Evolutionary conservation across 2,113 vertebrate species (phyloP), one percentile per base, ranked within the genome.

Genomic region (Peromyscus leucopus): DNA sequence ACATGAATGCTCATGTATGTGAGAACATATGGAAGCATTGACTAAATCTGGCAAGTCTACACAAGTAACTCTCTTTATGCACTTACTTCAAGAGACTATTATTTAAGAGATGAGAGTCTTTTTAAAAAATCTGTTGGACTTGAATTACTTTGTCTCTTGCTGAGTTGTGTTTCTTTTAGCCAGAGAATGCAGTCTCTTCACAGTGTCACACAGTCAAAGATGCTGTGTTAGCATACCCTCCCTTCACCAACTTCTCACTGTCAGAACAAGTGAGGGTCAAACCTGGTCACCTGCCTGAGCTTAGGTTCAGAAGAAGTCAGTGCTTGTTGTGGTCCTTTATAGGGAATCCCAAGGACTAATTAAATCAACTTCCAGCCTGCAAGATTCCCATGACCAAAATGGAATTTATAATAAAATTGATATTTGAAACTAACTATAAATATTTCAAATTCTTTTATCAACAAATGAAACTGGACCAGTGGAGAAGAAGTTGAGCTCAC

Each of bases 21-120:
- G 51, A 94, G 46, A 90, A 31, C 2, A 84, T 74, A 79, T 24
- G 48, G n/a, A 22, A 92, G 42, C 84, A 72, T 48, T 78, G n/a
- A 89, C n/a, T 93, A 94, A 96, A 95, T 89, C 82, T 91, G 82
- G 74, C 28, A 94, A 51, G 72, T 69, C 26, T 93, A 92, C 26
- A 91, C 51, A 87, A 94, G 75, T 71, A 85, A 51, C 42, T 94
- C 91, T 78, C 21, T 94, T 76, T 90, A 76, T 80, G 48, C 51
- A 80, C 82, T 95, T 94, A 61, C 51, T 91, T 36, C 95, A 95
- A 82, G 48, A 90, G 39, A 76, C 63, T 74, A 88, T 76, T 92
- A 71, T 76, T 78, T 92, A 96, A 94, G 88, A 85, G 11, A 74
- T 78, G 59, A 88, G 57, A 93, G 33, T 5, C 9, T 94, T 89